Conservation (phyloP, 2,797 vertebrate species). For the Cyclura pinguis region DNA sequence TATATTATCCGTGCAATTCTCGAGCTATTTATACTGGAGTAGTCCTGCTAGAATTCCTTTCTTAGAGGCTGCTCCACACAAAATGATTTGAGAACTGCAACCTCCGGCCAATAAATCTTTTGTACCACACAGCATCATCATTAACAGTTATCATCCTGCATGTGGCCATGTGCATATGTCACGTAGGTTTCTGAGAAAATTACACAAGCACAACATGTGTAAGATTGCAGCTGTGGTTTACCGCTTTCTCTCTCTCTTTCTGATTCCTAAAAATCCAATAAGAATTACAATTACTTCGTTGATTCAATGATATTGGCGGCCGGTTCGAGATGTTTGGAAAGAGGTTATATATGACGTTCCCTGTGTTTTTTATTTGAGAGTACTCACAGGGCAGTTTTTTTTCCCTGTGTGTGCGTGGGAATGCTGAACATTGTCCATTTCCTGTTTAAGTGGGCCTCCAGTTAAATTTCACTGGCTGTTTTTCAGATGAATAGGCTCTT, state of each 20-base stretch:
- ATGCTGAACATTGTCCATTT: conserved; percentile 23
- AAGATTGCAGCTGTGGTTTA: neutral
- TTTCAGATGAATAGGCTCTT: conserved; percentile 36
- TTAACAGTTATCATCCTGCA: neutral
- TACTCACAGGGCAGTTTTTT: conserved; percentile 37
- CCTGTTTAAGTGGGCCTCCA: conserved; percentile 38
- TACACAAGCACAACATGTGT: neutral
- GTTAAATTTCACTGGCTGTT: conserved; percentile 22
- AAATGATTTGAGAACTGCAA: conserved; percentile 12
- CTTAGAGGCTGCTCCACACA: neutral
- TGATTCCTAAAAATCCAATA: conserved; percentile 30
- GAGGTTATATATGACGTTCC: conserved; percentile 9
- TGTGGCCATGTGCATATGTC: neutral
- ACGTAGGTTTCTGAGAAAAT: neutral
- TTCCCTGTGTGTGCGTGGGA: conserved; percentile 14
- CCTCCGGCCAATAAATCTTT: conserved; percentile 47
- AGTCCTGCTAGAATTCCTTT: conserved; percentile 9
- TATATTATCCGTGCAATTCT: conserved; percentile 1
- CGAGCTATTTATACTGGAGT: conserved; percentile 17
- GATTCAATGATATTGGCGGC: conserved; percentile 51
- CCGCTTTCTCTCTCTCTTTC: conserved; percentile 23
- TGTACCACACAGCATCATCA: conserved; percentile 8
- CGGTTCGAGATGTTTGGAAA: conserved; percentile 36
- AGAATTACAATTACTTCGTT: conserved; percentile 44
- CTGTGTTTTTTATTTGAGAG: conserved; percentile 32